These are phyloP conservation scores for Eriosoma lanigerum DNA, from an alignment of 1,140 invertebrate species.

Conservation along the genomic window DNA sequence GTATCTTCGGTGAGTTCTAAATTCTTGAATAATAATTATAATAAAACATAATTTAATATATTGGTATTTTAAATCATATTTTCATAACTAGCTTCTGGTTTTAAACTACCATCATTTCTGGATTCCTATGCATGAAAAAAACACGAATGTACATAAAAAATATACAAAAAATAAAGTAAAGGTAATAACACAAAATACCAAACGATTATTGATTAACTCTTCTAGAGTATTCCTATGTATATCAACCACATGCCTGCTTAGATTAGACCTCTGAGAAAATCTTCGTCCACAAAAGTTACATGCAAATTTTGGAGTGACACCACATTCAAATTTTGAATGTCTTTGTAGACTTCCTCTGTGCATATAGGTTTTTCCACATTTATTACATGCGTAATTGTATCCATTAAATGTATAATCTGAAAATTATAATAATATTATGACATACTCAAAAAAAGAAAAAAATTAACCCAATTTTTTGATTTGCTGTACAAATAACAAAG, in stretches of 20 bases:
- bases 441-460: neutral
- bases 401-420: constrained; percentile 13
- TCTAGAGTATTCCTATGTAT: constrained; percentile 35
- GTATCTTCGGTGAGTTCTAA: neutral
- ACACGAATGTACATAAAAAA: neutral
- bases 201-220: constrained; percentile 15
- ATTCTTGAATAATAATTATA: neutral
- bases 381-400: constrained; percentile 53
- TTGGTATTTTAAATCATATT: neutral
- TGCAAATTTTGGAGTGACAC: constrained; percentile 58
- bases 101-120: constrained; percentile 14
- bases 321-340: constrained; percentile 57
- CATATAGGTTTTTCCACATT: constrained; percentile 59
- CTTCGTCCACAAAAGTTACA: constrained; percentile 57
- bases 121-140: constrained; percentile 16
- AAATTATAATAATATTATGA: neutral
- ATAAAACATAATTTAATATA: neutral
- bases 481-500: constrained; percentile 7
- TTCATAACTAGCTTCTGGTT: neutral
- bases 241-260: constrained; percentile 31
- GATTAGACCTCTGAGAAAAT: constrained; percentile 47
- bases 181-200: neutral
- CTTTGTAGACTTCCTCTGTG: constrained; percentile 57
- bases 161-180: neutral
- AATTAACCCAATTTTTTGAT: neutral